Conservation (phyloP, 2,113 vertebrate genomes). For the Sprattus sprattus region DNA sequence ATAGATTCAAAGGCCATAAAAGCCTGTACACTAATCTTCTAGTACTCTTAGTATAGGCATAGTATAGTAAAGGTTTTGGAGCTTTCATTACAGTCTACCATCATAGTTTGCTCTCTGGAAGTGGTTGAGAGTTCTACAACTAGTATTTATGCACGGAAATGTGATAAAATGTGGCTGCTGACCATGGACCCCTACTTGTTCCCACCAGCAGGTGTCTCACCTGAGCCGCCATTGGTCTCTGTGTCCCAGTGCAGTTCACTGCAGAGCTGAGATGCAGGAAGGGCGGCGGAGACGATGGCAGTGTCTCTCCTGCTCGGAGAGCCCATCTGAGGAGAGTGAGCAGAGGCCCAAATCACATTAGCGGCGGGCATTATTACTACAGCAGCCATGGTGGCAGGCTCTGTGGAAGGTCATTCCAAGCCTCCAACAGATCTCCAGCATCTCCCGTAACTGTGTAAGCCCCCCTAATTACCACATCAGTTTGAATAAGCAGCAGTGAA, state of each 20-base stretch:
- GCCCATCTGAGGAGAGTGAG: constrained; percentile 62
- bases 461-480: constrained; percentile 21
- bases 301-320: constrained; percentile 71
- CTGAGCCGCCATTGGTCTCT: constrained; percentile 63
- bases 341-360: constrained; percentile 18
- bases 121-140: background rate
- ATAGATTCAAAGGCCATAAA: too few relatives aligned
- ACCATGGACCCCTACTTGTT: background rate
- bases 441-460: background rate
- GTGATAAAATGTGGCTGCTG: background rate
- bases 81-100: background rate
- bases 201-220: constrained; percentile 64
- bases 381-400: background rate
- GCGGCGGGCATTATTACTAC: constrained; percentile 21
- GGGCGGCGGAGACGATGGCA: background rate
- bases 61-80: background rate
- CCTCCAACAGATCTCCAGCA: background rate
- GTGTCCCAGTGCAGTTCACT: constrained; percentile 83
- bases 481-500: constrained; percentile 15
- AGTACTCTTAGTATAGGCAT: too few relatives aligned
- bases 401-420: constrained; percentile 3
- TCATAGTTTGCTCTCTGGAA: background rate
- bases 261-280: constrained; percentile 66
- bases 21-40: too few relatives aligned
- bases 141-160: background rate